phyloP scores from a whole-genome alignment of 2,113 vertebrate genomes.

The Seriola dumerili region DNA sequence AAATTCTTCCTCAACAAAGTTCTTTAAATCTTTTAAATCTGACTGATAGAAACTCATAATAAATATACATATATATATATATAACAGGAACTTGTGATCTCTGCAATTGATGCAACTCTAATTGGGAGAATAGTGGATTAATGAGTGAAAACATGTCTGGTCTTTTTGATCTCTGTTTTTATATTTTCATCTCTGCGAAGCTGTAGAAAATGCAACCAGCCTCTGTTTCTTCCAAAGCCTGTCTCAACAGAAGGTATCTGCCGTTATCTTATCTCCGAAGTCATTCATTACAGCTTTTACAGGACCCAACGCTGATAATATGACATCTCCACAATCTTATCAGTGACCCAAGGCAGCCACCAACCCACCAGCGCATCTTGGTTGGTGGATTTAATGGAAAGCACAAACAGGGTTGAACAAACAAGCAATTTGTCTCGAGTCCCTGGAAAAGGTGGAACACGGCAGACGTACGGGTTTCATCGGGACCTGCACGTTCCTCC shows the following conservation, averaged over 20 bases:
- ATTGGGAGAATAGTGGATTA: neutral
- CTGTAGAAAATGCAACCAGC: neutral
- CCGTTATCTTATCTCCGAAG: constrained; percentile 10
- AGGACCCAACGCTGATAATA: constrained; percentile 1
- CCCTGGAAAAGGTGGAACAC: constrained; percentile 8
- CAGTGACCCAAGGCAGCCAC: constrained; percentile 2
- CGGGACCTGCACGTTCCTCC: constrained; percentile 30
- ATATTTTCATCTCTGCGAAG: neutral
- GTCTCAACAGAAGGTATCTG: neutral
- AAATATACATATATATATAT: neutral
- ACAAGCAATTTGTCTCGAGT: constrained; percentile 23
- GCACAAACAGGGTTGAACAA: constrained; percentile 38
- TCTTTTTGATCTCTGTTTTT: neutral
- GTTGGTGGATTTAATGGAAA: neutral
- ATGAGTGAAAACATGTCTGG: neutral
- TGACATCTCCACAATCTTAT: constrained; percentile 14
- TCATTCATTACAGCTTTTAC: constrained; percentile 30
- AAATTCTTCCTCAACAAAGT: neutral
- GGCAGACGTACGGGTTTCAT: neutral
- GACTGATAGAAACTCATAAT: neutral
- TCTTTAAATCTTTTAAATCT: neutral
- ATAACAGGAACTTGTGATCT: neutral
- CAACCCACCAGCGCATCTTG: neutral
- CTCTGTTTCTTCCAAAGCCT: neutral
- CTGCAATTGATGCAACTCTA: neutral